These are phyloP conservation scores for Elephantulus edwardii DNA, from an alignment of 2,113 vertebrate species.

Conservation along the genomic window DNA sequence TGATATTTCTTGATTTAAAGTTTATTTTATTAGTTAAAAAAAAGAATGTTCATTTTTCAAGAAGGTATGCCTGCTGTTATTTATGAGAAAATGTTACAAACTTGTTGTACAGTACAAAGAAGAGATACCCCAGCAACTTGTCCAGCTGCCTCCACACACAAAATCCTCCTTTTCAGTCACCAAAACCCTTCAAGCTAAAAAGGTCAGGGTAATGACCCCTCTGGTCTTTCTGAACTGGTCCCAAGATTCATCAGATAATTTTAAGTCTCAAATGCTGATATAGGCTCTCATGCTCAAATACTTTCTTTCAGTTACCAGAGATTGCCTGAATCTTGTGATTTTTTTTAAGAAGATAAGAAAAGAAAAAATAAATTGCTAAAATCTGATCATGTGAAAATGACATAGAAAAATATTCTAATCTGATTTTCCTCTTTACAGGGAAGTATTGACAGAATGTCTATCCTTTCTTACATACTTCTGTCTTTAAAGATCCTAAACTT, in stretches of 20 bases:
- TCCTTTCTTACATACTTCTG: constrained; percentile 79
- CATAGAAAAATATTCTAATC: constrained; percentile 76
- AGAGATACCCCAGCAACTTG: not conserved
- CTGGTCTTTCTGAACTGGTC: constrained; percentile 35
- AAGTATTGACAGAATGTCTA: constrained; percentile 80
- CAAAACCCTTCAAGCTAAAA: not conserved
- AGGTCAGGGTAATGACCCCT: not conserved
- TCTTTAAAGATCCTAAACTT: constrained; percentile 74
- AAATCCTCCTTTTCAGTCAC: not conserved
- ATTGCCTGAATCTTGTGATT: constrained; percentile 11
- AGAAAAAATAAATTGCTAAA: not conserved
- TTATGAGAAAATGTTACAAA: not conserved
- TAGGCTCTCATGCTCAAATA: not conserved
- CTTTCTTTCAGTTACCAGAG: constrained; percentile 33
- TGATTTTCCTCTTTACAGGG: constrained; percentile 70
- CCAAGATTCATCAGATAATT: not conserved
- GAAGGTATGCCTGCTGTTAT: not conserved
- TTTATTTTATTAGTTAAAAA: too few relatives aligned
- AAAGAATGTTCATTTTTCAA: too few relatives aligned
- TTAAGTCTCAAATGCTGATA: not conserved
- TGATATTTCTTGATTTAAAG: too few relatives aligned
- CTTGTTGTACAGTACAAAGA: not conserved
- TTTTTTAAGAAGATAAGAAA: not conserved
- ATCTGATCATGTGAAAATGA: constrained; percentile 80
- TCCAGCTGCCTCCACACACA: not conserved